A percentile compares a stretch with the other conserved stretches of the same genome.
Evolutionary conservation across 1,140 invertebrate species (phyloP).

Genomic region (Formica exsecta): DNA sequence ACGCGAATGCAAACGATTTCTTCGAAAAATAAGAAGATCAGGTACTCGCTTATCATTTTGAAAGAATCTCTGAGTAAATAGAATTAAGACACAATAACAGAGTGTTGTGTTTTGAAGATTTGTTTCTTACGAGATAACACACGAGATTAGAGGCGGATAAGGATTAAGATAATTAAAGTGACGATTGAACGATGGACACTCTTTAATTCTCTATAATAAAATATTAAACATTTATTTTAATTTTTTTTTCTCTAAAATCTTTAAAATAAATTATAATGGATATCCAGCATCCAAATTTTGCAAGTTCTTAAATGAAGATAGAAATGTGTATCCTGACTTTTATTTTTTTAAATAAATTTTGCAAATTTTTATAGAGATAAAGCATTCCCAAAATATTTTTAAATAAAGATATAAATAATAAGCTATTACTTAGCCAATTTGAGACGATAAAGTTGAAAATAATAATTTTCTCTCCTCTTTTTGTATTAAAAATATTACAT

Average conservation of each 20-base stretch:
- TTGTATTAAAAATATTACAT: not conserved
- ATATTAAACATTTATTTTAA: not conserved
- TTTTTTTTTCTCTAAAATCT: not conserved
- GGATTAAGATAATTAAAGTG: constrained; percentile 1
- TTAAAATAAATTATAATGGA: not conserved
- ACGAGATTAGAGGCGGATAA: not conserved
- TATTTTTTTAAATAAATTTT: not conserved
- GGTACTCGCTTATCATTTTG: not conserved
- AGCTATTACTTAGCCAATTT: not conserved
- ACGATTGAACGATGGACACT: not conserved
- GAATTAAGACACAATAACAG: not conserved
- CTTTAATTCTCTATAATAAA: too few relatives aligned
- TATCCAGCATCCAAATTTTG: not conserved
- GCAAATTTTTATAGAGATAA: not conserved
- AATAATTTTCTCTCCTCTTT: not conserved
- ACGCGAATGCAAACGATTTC: not conserved
- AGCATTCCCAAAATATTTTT: not conserved
- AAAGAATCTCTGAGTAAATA: not conserved
- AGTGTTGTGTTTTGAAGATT: not conserved
- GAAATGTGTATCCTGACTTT: not conserved
- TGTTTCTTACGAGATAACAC: not conserved
- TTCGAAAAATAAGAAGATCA: not conserved
- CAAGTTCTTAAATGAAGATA: not conserved
- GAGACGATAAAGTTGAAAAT: not conserved
- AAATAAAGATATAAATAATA: not conserved